phyloP scores from a whole-genome alignment of 2,113 vertebrate species.

The Sula dactylatra region DNA sequence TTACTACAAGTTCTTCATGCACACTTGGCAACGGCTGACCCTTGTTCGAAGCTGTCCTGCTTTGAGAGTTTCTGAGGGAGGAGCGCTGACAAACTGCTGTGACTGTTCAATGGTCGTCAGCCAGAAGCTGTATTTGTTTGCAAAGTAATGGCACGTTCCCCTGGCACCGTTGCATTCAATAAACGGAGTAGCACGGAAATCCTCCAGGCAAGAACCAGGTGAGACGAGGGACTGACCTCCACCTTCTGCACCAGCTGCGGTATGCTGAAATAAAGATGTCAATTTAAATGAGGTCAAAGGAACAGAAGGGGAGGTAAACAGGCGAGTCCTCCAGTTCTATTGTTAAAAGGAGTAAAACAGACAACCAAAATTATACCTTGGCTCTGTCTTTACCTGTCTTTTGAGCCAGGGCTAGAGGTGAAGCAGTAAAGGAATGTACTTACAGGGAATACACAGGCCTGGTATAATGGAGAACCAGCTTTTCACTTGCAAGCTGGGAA shows the following conservation, averaged over 20 bases:
- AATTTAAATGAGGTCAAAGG: background rate
- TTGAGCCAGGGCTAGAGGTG: background rate
- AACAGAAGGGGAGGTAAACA: background rate
- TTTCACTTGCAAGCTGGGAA: background rate
- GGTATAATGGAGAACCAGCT: background rate
- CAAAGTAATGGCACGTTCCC: conserved; percentile 94
- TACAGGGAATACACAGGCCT: background rate
- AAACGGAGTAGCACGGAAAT: conserved; percentile 93
- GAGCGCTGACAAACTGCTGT: conserved; percentile 78
- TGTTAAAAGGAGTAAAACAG: background rate
- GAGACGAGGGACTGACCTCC: conserved; percentile 94
- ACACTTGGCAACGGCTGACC: conserved; percentile 96
- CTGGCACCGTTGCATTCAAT: conserved; percentile 92
- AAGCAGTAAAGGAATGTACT: background rate
- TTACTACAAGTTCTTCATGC: conserved; percentile 91
- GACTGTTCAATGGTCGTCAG: conserved; percentile 82
- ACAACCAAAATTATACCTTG: background rate
- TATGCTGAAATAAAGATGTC: conserved; percentile 79
- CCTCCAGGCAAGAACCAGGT: conserved; percentile 93
- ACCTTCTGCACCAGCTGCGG: conserved; percentile 86
- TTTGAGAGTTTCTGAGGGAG: conserved; percentile 84
- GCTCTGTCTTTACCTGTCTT: background rate
- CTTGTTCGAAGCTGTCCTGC: conserved; percentile 82
- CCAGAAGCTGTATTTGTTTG: conserved; percentile 98
- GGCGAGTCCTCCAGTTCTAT: background rate